Evolutionary conservation across 1,140 invertebrate species (phyloP), one percentile per base, ranked within the genome.

Genomic region (Drosophila malerkotliana): DNA sequence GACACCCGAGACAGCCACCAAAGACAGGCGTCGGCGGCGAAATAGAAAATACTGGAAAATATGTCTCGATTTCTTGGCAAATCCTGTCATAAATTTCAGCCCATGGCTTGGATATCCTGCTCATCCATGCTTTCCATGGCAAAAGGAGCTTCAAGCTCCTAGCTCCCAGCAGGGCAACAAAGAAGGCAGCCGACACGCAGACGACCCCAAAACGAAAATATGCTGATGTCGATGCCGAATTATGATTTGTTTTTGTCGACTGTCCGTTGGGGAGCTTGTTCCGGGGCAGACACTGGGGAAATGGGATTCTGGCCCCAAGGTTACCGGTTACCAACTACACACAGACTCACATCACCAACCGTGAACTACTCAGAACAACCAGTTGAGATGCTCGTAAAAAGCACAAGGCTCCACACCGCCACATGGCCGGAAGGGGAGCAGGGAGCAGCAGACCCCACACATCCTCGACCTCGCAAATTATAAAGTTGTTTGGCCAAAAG

Each of bases 151-250:
- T 5, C 5, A 28, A 28, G 26, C 26, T 28, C 26, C 26, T 0
- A 26, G 6, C 14, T 44, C 32, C 10, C 45, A 47, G 14, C 67
- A 47, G 10, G 8, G 12, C 61, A 55, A 74, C 58, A 80, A 83
- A 72, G 61, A 54, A 64, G 41, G 66, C 51, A 51, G 66, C 51
- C 83, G 77, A 80, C 77, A 68, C 24, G 53, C 69, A 67, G 54
- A 79, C 72, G 59, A 62, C 49, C 60, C 63, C 48, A 45, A 53
- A 66, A 66, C 58, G 62, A 85, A 85, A 85, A 85, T 85, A 85
- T 85, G 82, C 82, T 85, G 82, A 85, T 88, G 83, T 78, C 82
- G 79, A 75, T 85, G 82, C 80, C 83, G 83, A 85, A 87, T 82
- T 88, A 85, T 85, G 82, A 85, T 85, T 85, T 85, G 82, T 85